A percentile compares a stretch with the other conserved stretches of the same genome.
These are phyloP conservation scores for Eupithecia subumbrata DNA, from an alignment of 2,888 invertebrate species.

Conservation along the genomic window DNA sequence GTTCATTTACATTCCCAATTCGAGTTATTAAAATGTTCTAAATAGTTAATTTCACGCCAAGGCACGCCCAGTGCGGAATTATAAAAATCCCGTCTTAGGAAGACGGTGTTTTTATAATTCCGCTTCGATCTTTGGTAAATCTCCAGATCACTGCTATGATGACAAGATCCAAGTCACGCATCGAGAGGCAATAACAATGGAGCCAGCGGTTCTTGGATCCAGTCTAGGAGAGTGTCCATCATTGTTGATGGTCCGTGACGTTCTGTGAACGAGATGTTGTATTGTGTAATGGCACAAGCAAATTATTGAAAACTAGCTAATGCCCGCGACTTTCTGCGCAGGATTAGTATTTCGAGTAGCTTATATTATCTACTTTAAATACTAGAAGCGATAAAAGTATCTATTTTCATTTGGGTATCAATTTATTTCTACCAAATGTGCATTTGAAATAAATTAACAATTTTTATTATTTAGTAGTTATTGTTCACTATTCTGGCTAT, in stretches of 20 bases:
- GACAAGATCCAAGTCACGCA: slow-evolving; percentile 9
- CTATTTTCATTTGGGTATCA: too few species aligned
- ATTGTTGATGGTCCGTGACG: slow-evolving; percentile 1
- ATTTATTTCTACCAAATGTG: too few species aligned
- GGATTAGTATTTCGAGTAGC: too few species aligned
- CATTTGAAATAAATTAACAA: too few species aligned
- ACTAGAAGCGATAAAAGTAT: too few species aligned
- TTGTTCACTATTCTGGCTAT: too few species aligned
- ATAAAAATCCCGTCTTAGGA: not conserved
- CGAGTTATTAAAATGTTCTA: too few species aligned
- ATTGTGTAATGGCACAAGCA: not conserved
- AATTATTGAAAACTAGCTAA: not conserved
- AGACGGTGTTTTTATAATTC: too few species aligned
- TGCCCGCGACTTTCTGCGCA: too few species aligned
- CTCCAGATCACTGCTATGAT: not conserved
- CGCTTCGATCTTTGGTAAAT: not conserved
- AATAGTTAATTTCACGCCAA: not conserved
- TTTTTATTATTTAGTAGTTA: too few species aligned
- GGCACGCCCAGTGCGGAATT: not conserved
- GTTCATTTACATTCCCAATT: too few species aligned
- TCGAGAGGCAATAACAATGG: slow-evolving; percentile 1
- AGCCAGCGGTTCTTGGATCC: not conserved
- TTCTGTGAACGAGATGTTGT: not conserved
- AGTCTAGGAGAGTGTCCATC: slow-evolving; percentile 7
- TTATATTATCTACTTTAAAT: too few species aligned